phyloP scores from a whole-genome alignment of 2,797 vertebrate genomes.

The Pogoniulus pusillus region DNA sequence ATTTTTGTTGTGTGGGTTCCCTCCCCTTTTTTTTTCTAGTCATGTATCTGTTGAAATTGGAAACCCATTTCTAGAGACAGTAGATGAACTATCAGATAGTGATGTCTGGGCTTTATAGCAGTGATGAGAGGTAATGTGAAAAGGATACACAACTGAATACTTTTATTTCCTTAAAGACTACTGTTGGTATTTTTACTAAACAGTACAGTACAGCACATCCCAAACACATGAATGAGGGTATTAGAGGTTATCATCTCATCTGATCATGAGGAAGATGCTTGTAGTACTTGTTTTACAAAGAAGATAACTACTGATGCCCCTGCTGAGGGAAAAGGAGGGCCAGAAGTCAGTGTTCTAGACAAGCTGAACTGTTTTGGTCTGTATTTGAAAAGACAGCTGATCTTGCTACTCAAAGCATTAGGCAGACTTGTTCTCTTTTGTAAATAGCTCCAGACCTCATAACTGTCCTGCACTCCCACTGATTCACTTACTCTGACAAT shows the following conservation, averaged over 20 bases:
- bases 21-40: neutral
- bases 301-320: neutral
- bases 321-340: neutral
- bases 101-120: neutral
- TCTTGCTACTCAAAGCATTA: neutral
- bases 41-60: neutral
- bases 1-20: neutral
- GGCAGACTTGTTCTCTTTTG: neutral
- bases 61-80: neutral
- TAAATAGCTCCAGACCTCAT: neutral
- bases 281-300: neutral
- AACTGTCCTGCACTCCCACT: neutral
- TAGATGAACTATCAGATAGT: neutral
- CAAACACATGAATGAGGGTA: neutral
- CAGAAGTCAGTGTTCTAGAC: neutral
- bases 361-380: neutral
- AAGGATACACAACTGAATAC: neutral
- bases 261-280: neutral
- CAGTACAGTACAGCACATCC: neutral
- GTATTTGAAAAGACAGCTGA: neutral
- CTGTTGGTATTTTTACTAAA: neutral
- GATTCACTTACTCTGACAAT: neutral
- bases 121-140: neutral
- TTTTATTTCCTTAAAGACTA: neutral
- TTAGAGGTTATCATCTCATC: neutral